Evolutionary conservation across 2,888 invertebrate genomes (phyloP), one percentile per base, ranked within the genome.

Genomic region (Hemicrepidius hirtus): DNA sequence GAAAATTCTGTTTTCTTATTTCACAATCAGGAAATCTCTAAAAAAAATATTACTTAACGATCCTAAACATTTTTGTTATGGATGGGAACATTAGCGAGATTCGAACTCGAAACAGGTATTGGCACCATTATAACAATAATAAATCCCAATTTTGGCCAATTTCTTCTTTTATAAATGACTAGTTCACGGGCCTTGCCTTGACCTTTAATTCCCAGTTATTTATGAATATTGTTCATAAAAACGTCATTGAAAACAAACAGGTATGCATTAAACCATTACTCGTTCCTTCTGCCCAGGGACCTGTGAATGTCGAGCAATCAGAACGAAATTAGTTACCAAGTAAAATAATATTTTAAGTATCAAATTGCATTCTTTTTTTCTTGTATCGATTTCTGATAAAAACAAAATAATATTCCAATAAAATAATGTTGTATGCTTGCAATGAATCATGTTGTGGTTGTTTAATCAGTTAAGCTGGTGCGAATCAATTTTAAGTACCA

Each of bases 211-310:
- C 46, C 13, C 20, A 18, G 46, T 18, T 46, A 18, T 20, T 18
- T 46, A 20, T 16, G 46, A n/a, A n/a, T 9, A 46, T 20, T 46
- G 18, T n/a, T 16, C 20, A 46, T 46, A 16, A 18, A 46, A 46
- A 18, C 16, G 20, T 49, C 49, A 10, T 49, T 9, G 49, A 49
- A 49, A 21, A 49, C 21, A 49, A 49, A 21, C 49, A 49, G 21
- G 21, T 49, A 21, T 20, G 21, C n/a, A n/a, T n/a, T 21, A 21
- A 12, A 49, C 21, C 20, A 46, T 21, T 49, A 12, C 21, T 24
- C 12, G 7, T 20, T 21, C 1, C 21, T 49, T 21, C n/a, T n/a
- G n/a, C n/a, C n/a, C n/a, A 46, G 6, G 21, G 18, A 21, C 49
- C 46, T 21, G 21, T 49, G 21, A 20, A 49, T 49, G 20, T 49